phyloP scores from a whole-genome alignment of 2,797 vertebrate genomes.

The Staurois parvus region DNA sequence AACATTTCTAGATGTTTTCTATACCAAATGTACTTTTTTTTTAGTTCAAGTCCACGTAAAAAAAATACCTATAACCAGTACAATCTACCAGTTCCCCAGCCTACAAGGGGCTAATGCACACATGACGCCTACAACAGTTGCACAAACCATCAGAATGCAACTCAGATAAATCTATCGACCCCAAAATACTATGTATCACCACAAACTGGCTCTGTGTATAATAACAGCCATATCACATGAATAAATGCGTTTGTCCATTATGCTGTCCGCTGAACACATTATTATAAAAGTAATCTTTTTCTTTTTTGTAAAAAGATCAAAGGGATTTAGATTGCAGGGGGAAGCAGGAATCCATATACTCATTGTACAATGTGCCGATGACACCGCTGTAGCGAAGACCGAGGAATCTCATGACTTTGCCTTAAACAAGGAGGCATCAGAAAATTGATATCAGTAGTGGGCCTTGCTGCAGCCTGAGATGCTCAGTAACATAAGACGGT shows the following conservation, averaged over 20 bases:
- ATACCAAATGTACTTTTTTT: no score
- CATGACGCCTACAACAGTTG: not conserved
- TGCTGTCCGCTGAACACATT: constrained; percentile 29
- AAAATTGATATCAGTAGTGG: constrained; percentile 50
- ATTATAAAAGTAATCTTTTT: constrained; percentile 38
- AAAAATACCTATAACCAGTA: no score
- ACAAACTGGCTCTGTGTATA: not conserved
- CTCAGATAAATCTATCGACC: constrained; percentile 5
- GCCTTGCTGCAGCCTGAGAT: constrained; percentile 42
- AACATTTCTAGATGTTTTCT: not conserved
- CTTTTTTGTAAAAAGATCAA: constrained; percentile 47
- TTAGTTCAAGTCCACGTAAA: no score
- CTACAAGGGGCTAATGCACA: not conserved
- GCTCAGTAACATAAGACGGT: constrained; percentile 54
- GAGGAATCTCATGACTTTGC: constrained; percentile 54
- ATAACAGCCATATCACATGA: constrained; percentile 19
- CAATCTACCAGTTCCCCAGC: not conserved
- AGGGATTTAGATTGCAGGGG: constrained; percentile 26
- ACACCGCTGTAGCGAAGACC: not conserved
- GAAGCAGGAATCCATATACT: constrained; percentile 22
- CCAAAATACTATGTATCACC: not conserved
- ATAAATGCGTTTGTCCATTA: constrained; percentile 34
- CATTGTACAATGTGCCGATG: not conserved
- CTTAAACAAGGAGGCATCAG: constrained; percentile 43
- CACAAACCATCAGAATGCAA: constrained; percentile 14